These are phyloP conservation scores for Aporrectodea caliginosa DNA, from an alignment of 1,140 invertebrate species.

Conservation along the genomic window DNA sequence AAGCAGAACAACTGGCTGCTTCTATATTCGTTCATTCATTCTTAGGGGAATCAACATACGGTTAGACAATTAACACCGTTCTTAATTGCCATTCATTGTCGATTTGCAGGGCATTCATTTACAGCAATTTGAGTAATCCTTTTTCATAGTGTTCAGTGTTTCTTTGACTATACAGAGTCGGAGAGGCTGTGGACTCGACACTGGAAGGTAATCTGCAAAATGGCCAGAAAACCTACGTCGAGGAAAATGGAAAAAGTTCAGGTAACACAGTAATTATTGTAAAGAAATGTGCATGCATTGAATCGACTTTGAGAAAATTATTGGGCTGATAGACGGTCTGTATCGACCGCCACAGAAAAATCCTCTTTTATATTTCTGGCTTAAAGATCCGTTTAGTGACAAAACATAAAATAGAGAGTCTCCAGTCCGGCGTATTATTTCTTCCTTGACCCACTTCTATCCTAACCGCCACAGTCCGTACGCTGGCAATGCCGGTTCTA, in stretches of 20 bases:
- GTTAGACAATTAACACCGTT: neutral
- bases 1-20: no score
- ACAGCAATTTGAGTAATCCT: neutral
- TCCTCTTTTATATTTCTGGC: neutral
- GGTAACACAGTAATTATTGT: neutral
- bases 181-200: neutral
- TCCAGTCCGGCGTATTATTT: no score
- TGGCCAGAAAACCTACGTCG: neutral
- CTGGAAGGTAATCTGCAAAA: conserved; percentile 4
- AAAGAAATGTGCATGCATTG: neutral
- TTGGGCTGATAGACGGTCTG: neutral
- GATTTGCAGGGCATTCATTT: no score
- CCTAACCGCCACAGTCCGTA: no score
- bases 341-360: neutral
- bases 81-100: no score
- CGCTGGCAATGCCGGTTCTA: no score
- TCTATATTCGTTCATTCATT: neutral
- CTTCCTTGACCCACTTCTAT: no score
- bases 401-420: no score
- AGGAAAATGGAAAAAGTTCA: neutral
- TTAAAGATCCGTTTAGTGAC: no score
- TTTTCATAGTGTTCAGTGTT: neutral
- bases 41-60: neutral
- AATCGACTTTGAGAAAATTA: neutral
- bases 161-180: neutral